These are phyloP conservation scores for Clavelina lepadiformis DNA, from an alignment of 23 tunicate genomes.

Conservation along the genomic window DNA sequence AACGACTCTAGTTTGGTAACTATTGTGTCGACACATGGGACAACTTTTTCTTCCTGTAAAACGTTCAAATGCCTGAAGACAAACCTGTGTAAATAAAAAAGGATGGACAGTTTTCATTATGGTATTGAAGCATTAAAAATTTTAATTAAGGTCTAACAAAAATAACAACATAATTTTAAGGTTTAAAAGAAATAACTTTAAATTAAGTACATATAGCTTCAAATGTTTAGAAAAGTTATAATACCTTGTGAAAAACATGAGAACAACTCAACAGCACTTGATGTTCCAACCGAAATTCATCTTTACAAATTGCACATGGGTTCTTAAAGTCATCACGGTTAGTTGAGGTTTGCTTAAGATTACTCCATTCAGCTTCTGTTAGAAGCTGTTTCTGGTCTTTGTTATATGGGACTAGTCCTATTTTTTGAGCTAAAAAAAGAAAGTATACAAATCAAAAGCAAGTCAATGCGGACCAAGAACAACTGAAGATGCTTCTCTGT, in stretches of 20 bases:
- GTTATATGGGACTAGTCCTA: conserved; percentile 60
- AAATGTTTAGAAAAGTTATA: too few relatives aligned
- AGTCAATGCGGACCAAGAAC: too few relatives aligned
- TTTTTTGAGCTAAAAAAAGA: conserved; percentile 63
- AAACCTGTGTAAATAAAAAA: conserved; percentile 40
- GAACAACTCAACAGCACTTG: conserved; percentile 95
- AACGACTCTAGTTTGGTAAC: conserved; percentile 86
- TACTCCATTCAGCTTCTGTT: conserved; percentile 65
- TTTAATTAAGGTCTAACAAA: too few relatives aligned
- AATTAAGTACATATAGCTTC: too few relatives aligned
- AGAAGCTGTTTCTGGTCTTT: conserved; percentile 51
- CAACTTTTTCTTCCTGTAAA: conserved; percentile 81
- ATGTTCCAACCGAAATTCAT: conserved; percentile 75
- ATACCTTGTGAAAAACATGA: conserved; percentile 90
- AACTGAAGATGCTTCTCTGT: neutral
- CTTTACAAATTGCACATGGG: conserved; percentile 93
- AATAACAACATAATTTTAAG: too few relatives aligned
- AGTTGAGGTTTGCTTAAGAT: conserved; percentile 48
- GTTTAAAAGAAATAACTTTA: too few relatives aligned
- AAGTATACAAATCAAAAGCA: too few relatives aligned
- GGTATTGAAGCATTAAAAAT: too few relatives aligned
- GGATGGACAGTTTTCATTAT: too few relatives aligned
- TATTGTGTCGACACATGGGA: conserved; percentile 86
- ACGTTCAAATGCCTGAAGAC: conserved; percentile 83
- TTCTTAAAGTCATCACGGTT: conserved; percentile 74